These are phyloP conservation scores for Drepana falcataria DNA, from an alignment of 2,888 invertebrate genomes.

Conservation along the genomic window DNA sequence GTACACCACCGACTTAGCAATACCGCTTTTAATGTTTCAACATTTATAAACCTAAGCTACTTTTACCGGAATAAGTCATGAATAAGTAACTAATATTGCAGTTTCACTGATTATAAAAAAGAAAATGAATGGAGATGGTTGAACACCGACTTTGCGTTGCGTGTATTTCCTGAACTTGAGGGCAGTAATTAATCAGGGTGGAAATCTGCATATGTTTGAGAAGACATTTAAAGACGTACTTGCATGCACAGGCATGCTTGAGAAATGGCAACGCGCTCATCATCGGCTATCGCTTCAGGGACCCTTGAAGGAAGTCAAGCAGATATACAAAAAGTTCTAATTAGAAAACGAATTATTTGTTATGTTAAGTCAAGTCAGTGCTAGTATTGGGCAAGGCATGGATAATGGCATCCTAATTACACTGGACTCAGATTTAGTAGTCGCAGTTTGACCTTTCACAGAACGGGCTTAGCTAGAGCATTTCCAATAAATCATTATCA, in stretches of 20 bases:
- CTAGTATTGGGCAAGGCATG: conserved; percentile 4
- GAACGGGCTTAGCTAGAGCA: conserved; percentile 19
- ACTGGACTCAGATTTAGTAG: conserved; percentile 20
- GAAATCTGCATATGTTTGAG: too few species aligned
- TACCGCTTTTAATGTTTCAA: conserved; percentile 2
- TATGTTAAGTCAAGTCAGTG: background rate
- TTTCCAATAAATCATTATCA: conserved; percentile 13
- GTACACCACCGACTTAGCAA: background rate
- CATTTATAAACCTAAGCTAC: background rate
- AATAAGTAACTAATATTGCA: background rate
- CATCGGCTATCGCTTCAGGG: too few species aligned
- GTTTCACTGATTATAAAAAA: conserved; percentile 1
- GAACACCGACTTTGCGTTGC: too few species aligned
- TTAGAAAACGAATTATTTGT: too few species aligned
- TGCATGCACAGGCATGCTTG: too few species aligned
- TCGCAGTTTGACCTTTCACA: conserved; percentile 7
- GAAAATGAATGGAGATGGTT: too few species aligned
- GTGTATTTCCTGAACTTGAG: too few species aligned
- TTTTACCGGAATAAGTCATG: background rate
- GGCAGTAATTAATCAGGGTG: too few species aligned
- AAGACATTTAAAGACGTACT: too few species aligned
- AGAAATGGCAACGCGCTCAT: too few species aligned
- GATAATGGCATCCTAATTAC: conserved; percentile 24
- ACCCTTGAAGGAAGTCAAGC: too few species aligned
- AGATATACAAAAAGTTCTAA: too few species aligned